These are phyloP conservation scores for Aplysia californica DNA, from an alignment of 1,140 invertebrate genomes.

Conservation along the genomic window DNA sequence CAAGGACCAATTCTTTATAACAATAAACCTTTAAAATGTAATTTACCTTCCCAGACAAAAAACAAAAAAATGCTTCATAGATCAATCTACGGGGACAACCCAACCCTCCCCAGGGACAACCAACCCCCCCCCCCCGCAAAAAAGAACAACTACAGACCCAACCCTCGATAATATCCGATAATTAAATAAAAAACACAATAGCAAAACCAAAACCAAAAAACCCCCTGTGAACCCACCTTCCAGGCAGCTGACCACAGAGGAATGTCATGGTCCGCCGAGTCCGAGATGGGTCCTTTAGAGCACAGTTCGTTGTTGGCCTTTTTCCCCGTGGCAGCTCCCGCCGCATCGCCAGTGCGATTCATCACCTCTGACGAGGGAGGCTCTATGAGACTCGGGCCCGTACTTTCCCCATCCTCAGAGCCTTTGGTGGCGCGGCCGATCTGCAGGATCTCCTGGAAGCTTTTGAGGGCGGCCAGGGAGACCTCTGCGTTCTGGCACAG, in stretches of 20 bases:
- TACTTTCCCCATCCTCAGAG: constrained; percentile 31
- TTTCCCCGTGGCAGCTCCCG: not conserved
- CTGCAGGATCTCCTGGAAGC: constrained; percentile 88
- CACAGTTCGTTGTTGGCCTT: constrained; percentile 5
- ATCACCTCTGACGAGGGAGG: constrained; percentile 55
- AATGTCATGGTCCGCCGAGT: constrained; percentile 50
- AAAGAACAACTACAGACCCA: no score
- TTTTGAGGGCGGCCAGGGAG: constrained; percentile 93
- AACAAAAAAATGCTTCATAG: no score
- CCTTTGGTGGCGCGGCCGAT: constrained; percentile 42
- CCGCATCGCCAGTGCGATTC: constrained; percentile 43
- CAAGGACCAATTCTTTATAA: no score
- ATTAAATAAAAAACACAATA: no score
- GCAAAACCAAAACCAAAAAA: no score
- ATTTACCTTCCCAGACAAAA: no score
- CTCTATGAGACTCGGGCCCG: constrained; percentile 29
- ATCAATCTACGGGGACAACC: no score
- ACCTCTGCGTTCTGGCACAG: constrained; percentile 93
- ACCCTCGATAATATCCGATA: no score
- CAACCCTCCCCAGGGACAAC: no score
- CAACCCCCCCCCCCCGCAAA: no score
- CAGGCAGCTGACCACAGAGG: constrained; percentile 82
- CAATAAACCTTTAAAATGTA: no score
- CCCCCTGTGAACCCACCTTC: no score
- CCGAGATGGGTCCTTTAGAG: constrained; percentile 30